Conservation (phyloP, 1,140 invertebrate species). For the Conus ventricosus region DNA sequence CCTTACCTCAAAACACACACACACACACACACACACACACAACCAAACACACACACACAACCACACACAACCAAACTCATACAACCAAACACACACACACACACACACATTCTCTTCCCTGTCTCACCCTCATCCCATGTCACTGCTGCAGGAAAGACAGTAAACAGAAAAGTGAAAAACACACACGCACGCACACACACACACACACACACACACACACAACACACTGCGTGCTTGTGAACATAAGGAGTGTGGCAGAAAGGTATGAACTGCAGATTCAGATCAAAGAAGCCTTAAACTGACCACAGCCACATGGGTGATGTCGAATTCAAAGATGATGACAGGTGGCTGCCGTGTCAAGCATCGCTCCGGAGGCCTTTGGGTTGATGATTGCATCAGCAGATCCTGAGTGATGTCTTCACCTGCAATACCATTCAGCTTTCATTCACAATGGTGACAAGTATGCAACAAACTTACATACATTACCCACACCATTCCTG, state of each 20-base stretch:
- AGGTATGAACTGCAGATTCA: too few species aligned
- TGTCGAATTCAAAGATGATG: slow-evolving; percentile 46
- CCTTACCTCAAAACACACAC: too few species aligned
- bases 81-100: too few species aligned
- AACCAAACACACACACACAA: too few species aligned
- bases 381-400: slow-evolving; percentile 35
- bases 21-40: too few species aligned
- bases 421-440: slow-evolving; percentile 28
- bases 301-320: slow-evolving; percentile 44
- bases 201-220: not conserved
- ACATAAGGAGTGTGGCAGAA: too few species aligned
- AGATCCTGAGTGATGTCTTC: slow-evolving; percentile 55
- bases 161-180: too few species aligned
- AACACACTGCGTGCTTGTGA: not conserved
- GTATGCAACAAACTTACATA: not conserved
- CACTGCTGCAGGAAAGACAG: too few species aligned
- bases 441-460: too few species aligned
- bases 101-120: too few species aligned
- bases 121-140: too few species aligned
- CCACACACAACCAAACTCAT: too few species aligned
- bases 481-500: not conserved
- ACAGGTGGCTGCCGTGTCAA: slow-evolving; percentile 35
- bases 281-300: not conserved
- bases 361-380: slow-evolving; percentile 52
- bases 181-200: not conserved